Percentiles rank a stretch among this genome's conserved stretches.
Evolutionary conservation across 1,140 invertebrate genomes (phyloP).

Genomic region (Lanistes nyassanus): DNA sequence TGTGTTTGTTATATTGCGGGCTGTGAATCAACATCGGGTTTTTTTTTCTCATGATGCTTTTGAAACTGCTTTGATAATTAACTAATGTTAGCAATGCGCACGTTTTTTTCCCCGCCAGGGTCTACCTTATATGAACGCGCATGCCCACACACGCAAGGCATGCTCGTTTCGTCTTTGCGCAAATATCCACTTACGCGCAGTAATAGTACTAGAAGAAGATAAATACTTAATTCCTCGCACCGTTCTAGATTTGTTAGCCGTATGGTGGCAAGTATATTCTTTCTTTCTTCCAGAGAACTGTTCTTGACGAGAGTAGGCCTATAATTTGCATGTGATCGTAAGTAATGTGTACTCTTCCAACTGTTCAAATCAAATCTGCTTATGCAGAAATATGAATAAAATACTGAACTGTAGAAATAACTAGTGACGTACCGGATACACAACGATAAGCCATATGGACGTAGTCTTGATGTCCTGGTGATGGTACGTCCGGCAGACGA

Average conservation of each 20-base stretch:
- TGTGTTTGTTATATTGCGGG: no score
- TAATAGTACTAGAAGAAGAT: no score
- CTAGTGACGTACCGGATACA: conserved; percentile 7
- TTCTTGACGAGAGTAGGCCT: not conserved
- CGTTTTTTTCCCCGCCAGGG: no score
- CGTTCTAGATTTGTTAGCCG: not conserved
- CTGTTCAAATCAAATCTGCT: not conserved
- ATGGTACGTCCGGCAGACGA: conserved; percentile 13
- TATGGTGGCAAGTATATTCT: not conserved
- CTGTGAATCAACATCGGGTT: no score
- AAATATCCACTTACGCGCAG: not conserved
- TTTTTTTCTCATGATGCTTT: no score
- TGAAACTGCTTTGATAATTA: no score
- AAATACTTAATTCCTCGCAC: no score
- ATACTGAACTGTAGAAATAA: no score
- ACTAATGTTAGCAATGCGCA: no score
- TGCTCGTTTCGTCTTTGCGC: no score
- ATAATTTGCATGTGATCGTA: not conserved
- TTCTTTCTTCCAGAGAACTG: not conserved
- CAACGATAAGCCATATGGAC: conserved; percentile 16
- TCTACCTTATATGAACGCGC: not conserved
- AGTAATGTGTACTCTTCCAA: not conserved
- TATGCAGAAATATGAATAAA: not conserved
- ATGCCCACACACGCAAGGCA: not conserved
- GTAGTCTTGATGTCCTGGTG: conserved; percentile 9